Evolutionary conservation across 2,797 vertebrate species (phyloP).

Genomic region (Sebastiscus albofasciatus): DNA sequence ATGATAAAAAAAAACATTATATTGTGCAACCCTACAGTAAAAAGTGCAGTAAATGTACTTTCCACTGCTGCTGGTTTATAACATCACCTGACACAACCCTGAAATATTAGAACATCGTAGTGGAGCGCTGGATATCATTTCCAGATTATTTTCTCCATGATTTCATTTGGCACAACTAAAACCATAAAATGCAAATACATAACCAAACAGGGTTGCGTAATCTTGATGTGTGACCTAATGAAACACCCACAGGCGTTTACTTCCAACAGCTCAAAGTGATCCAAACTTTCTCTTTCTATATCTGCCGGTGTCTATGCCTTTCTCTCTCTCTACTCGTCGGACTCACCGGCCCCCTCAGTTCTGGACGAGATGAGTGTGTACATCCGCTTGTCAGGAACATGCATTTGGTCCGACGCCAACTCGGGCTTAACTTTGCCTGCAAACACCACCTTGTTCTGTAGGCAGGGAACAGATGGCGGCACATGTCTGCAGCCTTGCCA

Average conservation of each 20-base stretch:
- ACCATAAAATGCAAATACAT: conserved; percentile 21
- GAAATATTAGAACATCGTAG: background rate
- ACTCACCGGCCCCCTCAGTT: conserved; percentile 35
- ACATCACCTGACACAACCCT: background rate
- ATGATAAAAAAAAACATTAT: too few species aligned
- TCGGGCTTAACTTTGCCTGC: conserved; percentile 61
- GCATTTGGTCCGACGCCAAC: conserved; percentile 60
- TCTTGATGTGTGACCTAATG: conserved; percentile 38
- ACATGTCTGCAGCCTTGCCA: conserved; percentile 55
- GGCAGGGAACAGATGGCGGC: conserved; percentile 70
- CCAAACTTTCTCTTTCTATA: conserved; percentile 27
- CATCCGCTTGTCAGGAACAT: conserved; percentile 69
- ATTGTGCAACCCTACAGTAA: background rate
- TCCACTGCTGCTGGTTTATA: background rate
- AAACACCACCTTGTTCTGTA: conserved; percentile 61
- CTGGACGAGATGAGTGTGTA: conserved; percentile 43
- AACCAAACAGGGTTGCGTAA: conserved; percentile 45
- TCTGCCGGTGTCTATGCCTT: conserved; percentile 23
- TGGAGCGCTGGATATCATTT: background rate
- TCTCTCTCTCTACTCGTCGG: conserved; percentile 20
- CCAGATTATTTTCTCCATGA: background rate
- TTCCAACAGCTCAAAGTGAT: conserved; percentile 34
- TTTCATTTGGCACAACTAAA: background rate
- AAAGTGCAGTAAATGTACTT: background rate
- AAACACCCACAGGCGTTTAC: conserved; percentile 45